Base-by-base conservation (phyloP, 2,888 invertebrate species). In the Eristalis arbustorum region DNA sequence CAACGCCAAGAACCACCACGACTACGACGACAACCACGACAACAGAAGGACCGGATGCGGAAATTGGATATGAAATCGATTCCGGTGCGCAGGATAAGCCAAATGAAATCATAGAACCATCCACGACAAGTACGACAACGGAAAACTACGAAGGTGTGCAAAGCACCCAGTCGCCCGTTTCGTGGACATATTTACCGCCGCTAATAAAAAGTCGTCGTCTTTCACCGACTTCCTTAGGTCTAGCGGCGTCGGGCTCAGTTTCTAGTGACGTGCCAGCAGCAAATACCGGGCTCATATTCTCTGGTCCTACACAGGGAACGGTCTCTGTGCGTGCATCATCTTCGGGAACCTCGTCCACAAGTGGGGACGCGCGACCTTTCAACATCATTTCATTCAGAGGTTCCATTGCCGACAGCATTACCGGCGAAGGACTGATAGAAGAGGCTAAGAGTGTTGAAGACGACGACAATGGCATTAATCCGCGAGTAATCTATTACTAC, bases 21-120 rank as follows among this genome's bases (percentile, higher is more conserved):
- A 22, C n/a, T 13, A 64, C 28, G 11, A 63, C 63, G 10, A 31
- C 61, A 6, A 63, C 28, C 22, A 69, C 56, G 13, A 22, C n/a
- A 1, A n/a, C 77, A 22, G 63, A n/a, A 18, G 14, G 5, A 5
- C n/a, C 77, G 37, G 63, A n/a, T 22, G 22, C 13, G 28, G 63
- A 28, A 18, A 37, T 10, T 31, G 77, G 57, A n/a, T 57, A 64
- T 28, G 63, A 77, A 68, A 68, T 61, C 57, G 23, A 25, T 11
- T 14, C 68, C 76, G 25, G 28, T 28, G 63, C 57, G 11, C 62
- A 56, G 28, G 37, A 63, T 14, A 37, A 23, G 2, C 14, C 22
- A 42, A 64, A 71, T 71, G 57, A 57, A 40, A 40, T 64, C 6
- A n/a, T 25, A 59, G 28, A 31, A 42, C 22, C 34, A 49, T 10